These are phyloP conservation scores for Psophia crepitans DNA, from an alignment of 2,113 vertebrate genomes.

Conservation along the genomic window DNA sequence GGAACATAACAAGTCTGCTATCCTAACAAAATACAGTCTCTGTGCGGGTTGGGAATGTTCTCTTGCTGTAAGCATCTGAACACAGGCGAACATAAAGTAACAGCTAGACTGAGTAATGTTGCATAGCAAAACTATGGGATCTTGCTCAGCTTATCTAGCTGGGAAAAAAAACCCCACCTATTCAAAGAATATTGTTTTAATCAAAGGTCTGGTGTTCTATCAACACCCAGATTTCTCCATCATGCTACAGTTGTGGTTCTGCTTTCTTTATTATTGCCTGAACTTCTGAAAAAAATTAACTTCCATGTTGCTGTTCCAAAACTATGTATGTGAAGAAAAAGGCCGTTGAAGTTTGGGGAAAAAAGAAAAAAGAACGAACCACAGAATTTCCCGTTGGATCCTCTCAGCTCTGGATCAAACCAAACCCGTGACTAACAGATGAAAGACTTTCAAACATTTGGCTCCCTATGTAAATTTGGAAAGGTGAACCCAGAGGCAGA, in stretches of 20 bases:
- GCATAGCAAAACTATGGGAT: constrained; percentile 35
- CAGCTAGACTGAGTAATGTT: constrained; percentile 59
- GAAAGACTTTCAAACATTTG: background rate
- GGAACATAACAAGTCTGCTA: constrained; percentile 39
- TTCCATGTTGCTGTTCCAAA: background rate
- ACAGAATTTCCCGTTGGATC: background rate
- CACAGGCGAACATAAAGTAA: constrained; percentile 22
- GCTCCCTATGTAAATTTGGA: background rate
- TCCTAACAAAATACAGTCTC: constrained; percentile 58
- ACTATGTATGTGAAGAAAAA: background rate
- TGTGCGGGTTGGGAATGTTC: background rate
- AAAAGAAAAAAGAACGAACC: background rate
- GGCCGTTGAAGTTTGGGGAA: background rate
- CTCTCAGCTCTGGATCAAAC: background rate
- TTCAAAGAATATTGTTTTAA: constrained; percentile 56
- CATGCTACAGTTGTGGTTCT: background rate
- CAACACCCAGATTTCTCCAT: background rate
- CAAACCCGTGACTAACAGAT: background rate
- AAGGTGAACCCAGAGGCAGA: background rate
- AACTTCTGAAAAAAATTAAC: background rate
- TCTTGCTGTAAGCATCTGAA: constrained; percentile 13
- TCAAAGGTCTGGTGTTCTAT: constrained; percentile 14
- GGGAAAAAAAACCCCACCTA: background rate
- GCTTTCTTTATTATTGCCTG: background rate
- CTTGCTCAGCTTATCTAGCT: constrained; percentile 26